phyloP scores from a whole-genome alignment of 1,140 invertebrate species.

The Arion vulgaris region DNA sequence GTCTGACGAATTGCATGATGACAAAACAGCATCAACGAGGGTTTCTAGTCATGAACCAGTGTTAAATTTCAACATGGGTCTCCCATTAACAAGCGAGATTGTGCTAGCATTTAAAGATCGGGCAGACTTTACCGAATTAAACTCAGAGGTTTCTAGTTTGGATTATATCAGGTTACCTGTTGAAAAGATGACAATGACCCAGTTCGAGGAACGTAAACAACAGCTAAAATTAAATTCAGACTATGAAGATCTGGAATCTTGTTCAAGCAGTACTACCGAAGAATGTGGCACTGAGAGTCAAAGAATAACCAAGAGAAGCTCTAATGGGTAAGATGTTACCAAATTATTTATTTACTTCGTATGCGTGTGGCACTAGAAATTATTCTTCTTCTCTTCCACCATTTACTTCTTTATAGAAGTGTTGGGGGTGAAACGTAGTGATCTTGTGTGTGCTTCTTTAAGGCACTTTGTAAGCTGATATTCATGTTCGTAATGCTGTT shows the following conservation, averaged over 20 bases:
- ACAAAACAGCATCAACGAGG: neutral
- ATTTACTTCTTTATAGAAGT: too few relatives aligned
- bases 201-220: slow-evolving; percentile 36
- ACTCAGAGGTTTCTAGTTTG: neutral
- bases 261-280: slow-evolving; percentile 4
- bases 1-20: neutral
- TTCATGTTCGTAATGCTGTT: too few relatives aligned
- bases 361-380: too few relatives aligned
- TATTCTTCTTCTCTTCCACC: too few relatives aligned
- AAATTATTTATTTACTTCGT: too few relatives aligned
- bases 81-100: neutral
- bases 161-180: slow-evolving; percentile 24
- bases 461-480: too few relatives aligned
- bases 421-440: too few relatives aligned
- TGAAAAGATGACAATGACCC: slow-evolving; percentile 31
- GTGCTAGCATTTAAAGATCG: slow-evolving; percentile 8
- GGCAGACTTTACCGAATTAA: neutral
- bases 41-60: neutral
- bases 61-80: neutral
- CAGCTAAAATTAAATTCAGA: slow-evolving; percentile 29
- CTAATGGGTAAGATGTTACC: slow-evolving; percentile 21
- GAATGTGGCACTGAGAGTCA: neutral
- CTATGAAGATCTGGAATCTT: slow-evolving; percentile 40
- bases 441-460: too few relatives aligned
- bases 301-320: neutral